Evolutionary conservation across 2,113 vertebrate species (phyloP).

Genomic region (Hemicordylus capensis): DNA sequence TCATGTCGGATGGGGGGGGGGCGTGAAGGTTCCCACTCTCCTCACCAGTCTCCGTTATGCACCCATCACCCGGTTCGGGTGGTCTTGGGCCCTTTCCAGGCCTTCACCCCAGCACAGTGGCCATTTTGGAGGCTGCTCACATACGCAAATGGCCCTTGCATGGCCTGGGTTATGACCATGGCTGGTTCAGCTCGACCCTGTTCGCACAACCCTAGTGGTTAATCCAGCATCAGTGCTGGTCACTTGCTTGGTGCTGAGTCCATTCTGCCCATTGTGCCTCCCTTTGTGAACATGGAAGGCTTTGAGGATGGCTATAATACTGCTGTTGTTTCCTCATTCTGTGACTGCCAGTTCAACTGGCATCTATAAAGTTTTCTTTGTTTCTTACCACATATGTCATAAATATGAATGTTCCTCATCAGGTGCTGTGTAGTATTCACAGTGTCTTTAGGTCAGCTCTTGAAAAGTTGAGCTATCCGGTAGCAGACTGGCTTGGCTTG

Average conservation of each 20-base stretch:
- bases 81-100: too few relatives aligned
- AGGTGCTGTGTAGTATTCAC: slow-evolving; percentile 40
- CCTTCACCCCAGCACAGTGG: too few relatives aligned
- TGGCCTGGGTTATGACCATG: too few relatives aligned
- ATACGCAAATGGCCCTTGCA: too few relatives aligned
- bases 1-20: too few relatives aligned
- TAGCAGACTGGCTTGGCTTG: slow-evolving; percentile 36
- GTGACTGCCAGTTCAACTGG: neutral
- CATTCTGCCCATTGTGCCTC: neutral
- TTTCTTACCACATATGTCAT: neutral
- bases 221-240: neutral
- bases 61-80: too few relatives aligned
- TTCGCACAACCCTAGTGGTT: too few relatives aligned
- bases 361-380: neutral
- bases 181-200: too few relatives aligned
- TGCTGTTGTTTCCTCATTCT: neutral
- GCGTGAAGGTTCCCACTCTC: too few relatives aligned
- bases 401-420: slow-evolving; percentile 25
- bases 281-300: neutral
- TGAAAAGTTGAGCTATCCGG: slow-evolving; percentile 26
- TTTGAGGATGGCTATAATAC: neutral
- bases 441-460: slow-evolving; percentile 1
- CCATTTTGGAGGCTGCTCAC: too few relatives aligned
- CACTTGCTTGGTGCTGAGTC: neutral
- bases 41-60: too few relatives aligned